Evolutionary conservation across 2,888 invertebrate species (phyloP).

Genomic region (Psylliodes chrysocephalus): DNA sequence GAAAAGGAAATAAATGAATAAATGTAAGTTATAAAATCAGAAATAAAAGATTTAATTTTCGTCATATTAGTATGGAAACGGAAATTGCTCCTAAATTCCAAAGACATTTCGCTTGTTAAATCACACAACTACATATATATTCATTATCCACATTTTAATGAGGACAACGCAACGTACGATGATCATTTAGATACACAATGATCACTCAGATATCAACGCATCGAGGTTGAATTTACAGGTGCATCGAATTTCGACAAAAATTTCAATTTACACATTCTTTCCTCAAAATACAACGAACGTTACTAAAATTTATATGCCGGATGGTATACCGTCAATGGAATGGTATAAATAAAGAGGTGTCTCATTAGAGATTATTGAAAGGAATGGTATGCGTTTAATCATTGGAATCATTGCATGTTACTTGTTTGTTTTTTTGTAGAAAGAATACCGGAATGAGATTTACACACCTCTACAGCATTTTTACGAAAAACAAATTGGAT

Average conservation of each 20-base stretch:
- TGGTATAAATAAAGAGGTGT: not conserved
- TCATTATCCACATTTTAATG: slow-evolving; percentile 18
- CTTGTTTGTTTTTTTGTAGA: not conserved
- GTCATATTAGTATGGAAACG: not conserved
- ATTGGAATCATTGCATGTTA: not conserved
- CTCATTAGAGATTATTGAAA: not conserved
- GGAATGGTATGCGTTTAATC: not conserved
- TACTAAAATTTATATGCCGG: slow-evolving; percentile 5
- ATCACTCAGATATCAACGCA: not conserved
- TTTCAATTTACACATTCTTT: slow-evolving; percentile 20
- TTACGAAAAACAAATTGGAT: not conserved
- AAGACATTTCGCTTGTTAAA: slow-evolving; percentile 12
- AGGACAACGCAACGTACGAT: slow-evolving; percentile 14
- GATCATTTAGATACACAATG: slow-evolving; percentile 17
- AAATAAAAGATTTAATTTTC: too few species aligned
- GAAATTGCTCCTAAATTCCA: slow-evolving; percentile 11
- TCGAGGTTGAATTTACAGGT: slow-evolving; percentile 8
- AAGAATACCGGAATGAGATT: not conserved
- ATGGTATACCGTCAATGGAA: not conserved
- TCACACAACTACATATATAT: slow-evolving; percentile 18
- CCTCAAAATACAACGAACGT: slow-evolving; percentile 13
- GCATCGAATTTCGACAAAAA: slow-evolving; percentile 10
- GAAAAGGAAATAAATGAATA: too few species aligned
- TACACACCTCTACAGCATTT: not conserved
- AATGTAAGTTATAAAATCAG: too few species aligned